Base-by-base conservation (phyloP, 2,797 vertebrate species). In the Pseudopleuronectes americanus region DNA sequence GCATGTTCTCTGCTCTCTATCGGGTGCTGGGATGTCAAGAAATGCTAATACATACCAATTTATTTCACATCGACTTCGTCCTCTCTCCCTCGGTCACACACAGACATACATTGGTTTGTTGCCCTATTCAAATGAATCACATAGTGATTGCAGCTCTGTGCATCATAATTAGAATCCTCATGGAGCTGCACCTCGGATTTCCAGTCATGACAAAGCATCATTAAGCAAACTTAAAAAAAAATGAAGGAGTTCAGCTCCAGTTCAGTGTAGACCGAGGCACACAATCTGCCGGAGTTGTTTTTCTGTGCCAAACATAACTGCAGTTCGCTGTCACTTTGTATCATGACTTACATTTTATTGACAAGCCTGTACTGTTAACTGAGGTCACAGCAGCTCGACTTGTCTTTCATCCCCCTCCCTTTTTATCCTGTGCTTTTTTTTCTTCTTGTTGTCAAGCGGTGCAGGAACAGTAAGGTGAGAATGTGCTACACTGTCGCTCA, bases 11-110 rank as follows among this genome's bases (percentile, higher is more conserved):
- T 48, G 26, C 41, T 64, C 31, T 58, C 53, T 54, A 54, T 69
- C 54, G 21, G 22, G 21, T 23, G 0, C 12, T n/a, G 38, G 57
- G 60, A 73, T 54, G 54, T 24, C 51, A 24, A 69, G 47, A 59
- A 53, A 75, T 41, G 47, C 31, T 68, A 66, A 84, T 76, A 68
- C 14, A 45, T 47, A 57, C 23, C 28, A 73, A 52, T 64, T 76
- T 57, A 49, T 76, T 75, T 57, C 21, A 72, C 9, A 74, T 80
- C n/a, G 38, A 16, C 31, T 64, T 12, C 57, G 14, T 66, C 64
- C 62, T 66, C 23, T 55, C 45, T 41, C 53, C 52, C 21, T 4
- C 47, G 49, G 28, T 38, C 63, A 68, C 49, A 24, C 53, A 61
- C 36, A 38, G 36, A 28, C 59, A 36, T 38, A 38, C 36, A 38